Evolutionary conservation across 2,797 vertebrate species (phyloP).

Genomic region (Sebastes baramenuke): DNA sequence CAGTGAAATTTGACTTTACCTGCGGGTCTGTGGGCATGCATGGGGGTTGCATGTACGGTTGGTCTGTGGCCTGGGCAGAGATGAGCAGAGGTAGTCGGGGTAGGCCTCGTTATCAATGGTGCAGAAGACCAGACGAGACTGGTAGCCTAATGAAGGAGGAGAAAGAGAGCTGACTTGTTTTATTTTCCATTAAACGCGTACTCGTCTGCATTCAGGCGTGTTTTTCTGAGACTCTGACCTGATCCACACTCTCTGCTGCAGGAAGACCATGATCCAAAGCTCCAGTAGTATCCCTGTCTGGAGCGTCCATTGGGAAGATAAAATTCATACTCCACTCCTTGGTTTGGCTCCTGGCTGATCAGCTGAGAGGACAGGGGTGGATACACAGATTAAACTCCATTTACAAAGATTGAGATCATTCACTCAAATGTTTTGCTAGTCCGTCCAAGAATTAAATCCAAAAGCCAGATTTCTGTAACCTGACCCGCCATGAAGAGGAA

Average conservation of each 20-base stretch:
- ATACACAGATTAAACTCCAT: not conserved
- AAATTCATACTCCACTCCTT: conserved; percentile 90
- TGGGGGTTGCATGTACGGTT: conserved; percentile 90
- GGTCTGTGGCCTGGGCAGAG: conserved; percentile 81
- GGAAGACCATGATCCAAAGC: conserved; percentile 90
- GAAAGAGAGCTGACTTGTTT: not conserved
- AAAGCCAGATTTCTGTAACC: not conserved
- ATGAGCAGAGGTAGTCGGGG: conserved; percentile 89
- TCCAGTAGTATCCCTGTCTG: conserved; percentile 88
- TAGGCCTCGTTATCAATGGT: conserved; percentile 91
- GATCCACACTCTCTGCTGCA: conserved; percentile 92
- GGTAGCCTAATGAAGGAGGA: conserved; percentile 84
- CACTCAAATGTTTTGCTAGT: not conserved
- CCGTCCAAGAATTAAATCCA: not conserved
- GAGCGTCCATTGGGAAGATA: conserved; percentile 84
- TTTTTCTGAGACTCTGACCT: conserved; percentile 80
- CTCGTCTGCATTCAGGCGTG: not conserved
- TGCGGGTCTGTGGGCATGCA: conserved; percentile 87
- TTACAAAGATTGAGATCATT: not conserved
- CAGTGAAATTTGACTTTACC: conserved; percentile 69
- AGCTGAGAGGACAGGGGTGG: conserved; percentile 78
- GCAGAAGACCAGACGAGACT: conserved; percentile 92
- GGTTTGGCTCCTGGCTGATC: conserved; percentile 93
- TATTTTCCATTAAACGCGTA: not conserved
- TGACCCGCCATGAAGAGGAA: no score